These are phyloP conservation scores for Caenorhabditis sp. DNA, from an alignment of 2,888 invertebrate species.

Conservation along the genomic window DNA sequence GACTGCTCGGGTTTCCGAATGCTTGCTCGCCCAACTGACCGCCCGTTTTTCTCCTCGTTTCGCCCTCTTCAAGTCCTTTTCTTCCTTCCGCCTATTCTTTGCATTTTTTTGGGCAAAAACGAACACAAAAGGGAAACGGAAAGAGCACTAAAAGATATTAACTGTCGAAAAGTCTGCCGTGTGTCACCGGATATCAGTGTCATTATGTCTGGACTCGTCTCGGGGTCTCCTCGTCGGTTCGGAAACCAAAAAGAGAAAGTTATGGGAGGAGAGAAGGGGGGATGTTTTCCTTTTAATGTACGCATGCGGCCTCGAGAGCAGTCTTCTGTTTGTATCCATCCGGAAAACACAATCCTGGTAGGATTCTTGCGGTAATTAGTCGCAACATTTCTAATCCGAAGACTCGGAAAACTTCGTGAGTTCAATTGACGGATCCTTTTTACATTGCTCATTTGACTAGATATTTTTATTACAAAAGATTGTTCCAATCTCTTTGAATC, in stretches of 20 bases:
- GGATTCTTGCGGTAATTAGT: not conserved
- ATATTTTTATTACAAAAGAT: too few species aligned
- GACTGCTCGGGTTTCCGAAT: constrained; percentile 17
- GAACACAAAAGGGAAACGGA: not conserved
- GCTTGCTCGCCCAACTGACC: constrained; percentile 5
- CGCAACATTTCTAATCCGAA: too few species aligned
- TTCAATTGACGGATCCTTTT: too few species aligned
- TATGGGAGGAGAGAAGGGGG: not conserved
- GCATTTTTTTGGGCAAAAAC: constrained; percentile 4
- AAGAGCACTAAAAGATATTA: not conserved
- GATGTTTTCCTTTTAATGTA: constrained; percentile 31
- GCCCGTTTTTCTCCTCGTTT: not conserved
- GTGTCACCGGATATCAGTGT: not conserved
- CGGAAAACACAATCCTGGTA: not conserved
- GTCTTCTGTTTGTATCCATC: constrained; percentile 1
- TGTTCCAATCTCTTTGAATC: too few species aligned
- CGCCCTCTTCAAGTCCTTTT: not conserved
- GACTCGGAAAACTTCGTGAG: too few species aligned
- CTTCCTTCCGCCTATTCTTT: constrained; percentile 1
- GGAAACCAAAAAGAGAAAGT: constrained; percentile 1
- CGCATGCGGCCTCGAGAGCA: not conserved
- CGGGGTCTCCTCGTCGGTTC: too few species aligned
- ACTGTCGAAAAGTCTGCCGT: too few species aligned
- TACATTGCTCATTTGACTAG: too few species aligned
- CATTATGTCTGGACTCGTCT: not conserved